Conservation (phyloP, 53 echinoderm and acorn worm genomes). For the Pentamera pediparva region DNA sequence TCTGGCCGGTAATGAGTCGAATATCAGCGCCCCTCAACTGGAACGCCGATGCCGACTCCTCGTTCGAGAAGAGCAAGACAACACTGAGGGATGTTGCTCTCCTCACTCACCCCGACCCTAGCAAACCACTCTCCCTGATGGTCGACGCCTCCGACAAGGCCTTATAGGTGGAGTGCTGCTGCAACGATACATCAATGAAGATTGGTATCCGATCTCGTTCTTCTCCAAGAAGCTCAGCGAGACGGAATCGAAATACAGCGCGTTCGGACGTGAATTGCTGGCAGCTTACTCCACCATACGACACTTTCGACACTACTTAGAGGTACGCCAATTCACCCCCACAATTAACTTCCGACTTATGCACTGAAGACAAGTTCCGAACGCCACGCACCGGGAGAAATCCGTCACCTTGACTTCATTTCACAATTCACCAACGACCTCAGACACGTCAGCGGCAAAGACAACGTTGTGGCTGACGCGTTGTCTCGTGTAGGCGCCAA, state of each 20-base stretch:
- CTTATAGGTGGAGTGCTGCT: conserved; percentile 29
- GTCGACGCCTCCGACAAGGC: conserved; percentile 42
- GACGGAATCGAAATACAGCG: too few species aligned
- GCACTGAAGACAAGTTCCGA: conserved; percentile 35
- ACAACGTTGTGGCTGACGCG: conserved; percentile 49
- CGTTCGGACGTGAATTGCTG: conserved; percentile 43
- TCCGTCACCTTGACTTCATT: too few species aligned
- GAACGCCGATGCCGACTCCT: not conserved
- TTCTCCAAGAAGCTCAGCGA: conserved; percentile 35
- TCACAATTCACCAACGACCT: conserved; percentile 51
- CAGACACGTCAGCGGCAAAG: conserved; percentile 30
- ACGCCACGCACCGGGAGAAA: conserved; percentile 37
- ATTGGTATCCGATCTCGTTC: conserved; percentile 53
- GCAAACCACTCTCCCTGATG: conserved; percentile 6
- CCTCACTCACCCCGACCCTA: conserved; percentile 11
- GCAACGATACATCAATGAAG: conserved; percentile 30
- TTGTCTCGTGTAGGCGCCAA: conserved; percentile 32
- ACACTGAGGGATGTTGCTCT: not conserved
- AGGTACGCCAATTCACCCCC: conserved; percentile 46
- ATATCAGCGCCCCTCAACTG: not conserved
- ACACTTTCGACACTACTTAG: conserved; percentile 41
- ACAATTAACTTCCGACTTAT: conserved; percentile 41
- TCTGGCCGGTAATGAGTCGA: too few species aligned
- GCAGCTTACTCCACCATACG: conserved; percentile 41
- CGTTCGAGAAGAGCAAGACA: conserved; percentile 15